Base-by-base conservation (phyloP, 2,797 vertebrate genomes). In the Macrochelys suwanniensis region DNA sequence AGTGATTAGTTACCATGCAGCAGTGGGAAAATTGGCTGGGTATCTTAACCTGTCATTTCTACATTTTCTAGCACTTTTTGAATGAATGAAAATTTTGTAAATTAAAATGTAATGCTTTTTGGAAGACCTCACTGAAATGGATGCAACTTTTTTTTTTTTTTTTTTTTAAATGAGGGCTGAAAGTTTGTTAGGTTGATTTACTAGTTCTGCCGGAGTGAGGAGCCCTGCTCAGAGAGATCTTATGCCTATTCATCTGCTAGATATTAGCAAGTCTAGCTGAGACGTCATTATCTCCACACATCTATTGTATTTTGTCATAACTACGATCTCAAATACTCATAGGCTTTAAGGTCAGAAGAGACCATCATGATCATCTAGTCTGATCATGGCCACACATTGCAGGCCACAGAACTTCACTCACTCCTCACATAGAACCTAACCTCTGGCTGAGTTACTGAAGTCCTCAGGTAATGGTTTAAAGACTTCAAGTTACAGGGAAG, bases 291-390 rank as follows among this genome's bases (percentile, higher is more conserved):
- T 88, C 94, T 93, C 37, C 90, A 90, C 84, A 28, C 57, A 37
- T 82, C 45, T 92, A 16, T 89, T 95, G 92, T 95, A 47, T 47
- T 49, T 90, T 83, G 5, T 80, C 88, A 50, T 87, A 95, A 71
- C 13, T 31, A 86, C 50, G 92, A 57, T 57, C 11, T 57, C 26
- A 57, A 57, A 57, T 26, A 6, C 26, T 28, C 26, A 26, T 28
- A 57, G 26, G 56, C 26, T 57, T 57, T 57, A 57, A 57, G 5
- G 12, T 57, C 56, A 28, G 56, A 57, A 28, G 11, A 11, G 56
- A 57, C 56, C 26, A 28, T 57, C 56, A 57, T 28, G 26, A 28
- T 57, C 25, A 57, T 57, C 11, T 57, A 57, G 12, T 57, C 11
- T 57, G 56, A 57, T 42, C 37, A 42, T 42, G 37, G 37, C 57